These are phyloP conservation scores for Rousettus madagascariensis DNA, from an alignment of 2,797 vertebrate genomes.

Conservation along the genomic window DNA sequence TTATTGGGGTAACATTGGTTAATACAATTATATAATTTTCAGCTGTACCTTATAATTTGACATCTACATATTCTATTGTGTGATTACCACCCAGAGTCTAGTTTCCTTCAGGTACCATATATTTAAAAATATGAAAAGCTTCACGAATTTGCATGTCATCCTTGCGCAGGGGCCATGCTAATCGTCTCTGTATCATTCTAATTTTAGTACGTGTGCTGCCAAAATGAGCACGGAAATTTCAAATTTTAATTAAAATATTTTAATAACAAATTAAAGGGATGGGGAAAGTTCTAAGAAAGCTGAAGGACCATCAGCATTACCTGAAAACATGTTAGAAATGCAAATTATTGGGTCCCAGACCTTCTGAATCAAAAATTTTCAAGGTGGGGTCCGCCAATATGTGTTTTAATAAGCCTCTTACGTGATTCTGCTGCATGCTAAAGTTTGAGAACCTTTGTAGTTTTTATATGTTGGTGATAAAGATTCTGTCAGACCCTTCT, in stretches of 20 bases:
- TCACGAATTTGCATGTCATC: too few relatives aligned
- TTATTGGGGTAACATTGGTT: too few relatives aligned
- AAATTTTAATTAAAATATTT: conserved; percentile 5
- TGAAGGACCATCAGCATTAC: background rate
- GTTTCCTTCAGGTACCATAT: too few relatives aligned
- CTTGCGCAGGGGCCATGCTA: too few relatives aligned
- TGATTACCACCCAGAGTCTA: too few relatives aligned
- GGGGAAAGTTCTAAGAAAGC: background rate
- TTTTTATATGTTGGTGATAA: background rate
- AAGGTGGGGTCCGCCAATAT: background rate
- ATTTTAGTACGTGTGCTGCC: too few relatives aligned
- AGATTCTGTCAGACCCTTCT: background rate
- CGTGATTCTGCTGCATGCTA: background rate
- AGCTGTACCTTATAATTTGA: too few relatives aligned
- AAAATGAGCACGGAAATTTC: background rate
- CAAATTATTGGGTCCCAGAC: background rate
- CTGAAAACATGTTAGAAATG: background rate
- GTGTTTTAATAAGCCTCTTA: background rate
- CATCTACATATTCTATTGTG: too few relatives aligned
- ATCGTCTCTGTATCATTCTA: too few relatives aligned
- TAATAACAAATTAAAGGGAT: background rate
- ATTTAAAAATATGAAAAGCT: too few relatives aligned
- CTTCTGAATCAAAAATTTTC: background rate
- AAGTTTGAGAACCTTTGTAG: background rate
- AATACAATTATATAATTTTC: too few relatives aligned